phyloP scores from a whole-genome alignment of 2,797 vertebrate genomes.

The Argyrosomus regius region DNA sequence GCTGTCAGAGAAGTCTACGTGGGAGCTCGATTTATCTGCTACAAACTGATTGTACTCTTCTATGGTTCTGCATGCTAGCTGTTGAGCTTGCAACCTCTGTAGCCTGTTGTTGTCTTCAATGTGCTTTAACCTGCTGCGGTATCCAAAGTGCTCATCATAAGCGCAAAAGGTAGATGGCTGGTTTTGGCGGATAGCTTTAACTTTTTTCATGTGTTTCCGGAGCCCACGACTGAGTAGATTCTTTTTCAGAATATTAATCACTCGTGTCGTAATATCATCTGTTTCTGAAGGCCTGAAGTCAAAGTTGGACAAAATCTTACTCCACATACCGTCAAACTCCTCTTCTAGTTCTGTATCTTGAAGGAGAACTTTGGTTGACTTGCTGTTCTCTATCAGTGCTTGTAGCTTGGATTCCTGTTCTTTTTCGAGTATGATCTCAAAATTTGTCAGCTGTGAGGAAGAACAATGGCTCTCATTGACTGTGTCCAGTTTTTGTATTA shows the following conservation, averaged over 20 bases:
- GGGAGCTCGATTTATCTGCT: constrained; percentile 66
- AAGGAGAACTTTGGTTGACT: constrained; percentile 58
- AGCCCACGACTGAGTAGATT: constrained; percentile 76
- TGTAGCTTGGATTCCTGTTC: constrained; percentile 73
- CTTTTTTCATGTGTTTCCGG: constrained; percentile 75
- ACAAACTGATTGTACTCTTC: constrained; percentile 76
- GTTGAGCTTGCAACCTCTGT: constrained; percentile 72
- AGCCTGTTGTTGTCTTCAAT: constrained; percentile 78
- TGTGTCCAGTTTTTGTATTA: constrained; percentile 64
- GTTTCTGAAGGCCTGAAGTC: constrained; percentile 73
- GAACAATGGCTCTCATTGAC: constrained; percentile 70
- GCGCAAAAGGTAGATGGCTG: constrained; percentile 66
- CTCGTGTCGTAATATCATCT: constrained; percentile 72
- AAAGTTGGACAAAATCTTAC: constrained; percentile 70
- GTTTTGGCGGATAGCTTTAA: constrained; percentile 45
- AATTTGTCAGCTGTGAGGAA: constrained; percentile 69
- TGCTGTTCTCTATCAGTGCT: constrained; percentile 71
- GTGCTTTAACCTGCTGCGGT: constrained; percentile 79
- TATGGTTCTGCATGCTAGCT: constrained; percentile 64
- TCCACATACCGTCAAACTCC: constrained; percentile 83
- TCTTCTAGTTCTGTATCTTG: constrained; percentile 73
- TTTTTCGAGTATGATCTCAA: constrained; percentile 70
- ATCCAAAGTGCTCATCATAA: constrained; percentile 79
- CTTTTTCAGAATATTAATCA: constrained; percentile 71
- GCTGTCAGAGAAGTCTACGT: constrained; percentile 79